phyloP scores from a whole-genome alignment of 2,797 vertebrate species.

The Chloroceryle amazona region DNA sequence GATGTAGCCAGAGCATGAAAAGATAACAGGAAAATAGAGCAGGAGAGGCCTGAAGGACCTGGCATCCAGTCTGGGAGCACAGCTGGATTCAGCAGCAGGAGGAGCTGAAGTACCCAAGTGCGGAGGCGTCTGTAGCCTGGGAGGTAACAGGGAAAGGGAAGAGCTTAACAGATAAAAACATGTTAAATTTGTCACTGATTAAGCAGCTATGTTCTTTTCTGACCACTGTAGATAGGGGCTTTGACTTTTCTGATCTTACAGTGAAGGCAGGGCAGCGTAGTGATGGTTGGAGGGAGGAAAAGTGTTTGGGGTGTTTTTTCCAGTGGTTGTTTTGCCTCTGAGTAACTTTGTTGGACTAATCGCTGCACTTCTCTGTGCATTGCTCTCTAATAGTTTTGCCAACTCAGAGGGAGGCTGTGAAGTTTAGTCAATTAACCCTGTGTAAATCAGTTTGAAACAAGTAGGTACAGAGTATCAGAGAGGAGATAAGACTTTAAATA shows the following conservation, averaged over 20 bases:
- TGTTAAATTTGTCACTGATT: neutral
- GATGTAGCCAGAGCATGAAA: neutral
- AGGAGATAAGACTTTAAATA: slow-evolving; percentile 6
- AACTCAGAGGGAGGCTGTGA: slow-evolving; percentile 24
- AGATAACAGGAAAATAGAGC: neutral
- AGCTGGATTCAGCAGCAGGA: slow-evolving; percentile 40
- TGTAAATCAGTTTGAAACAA: slow-evolving; percentile 46
- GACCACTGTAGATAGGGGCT: neutral
- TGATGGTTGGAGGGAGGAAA: neutral
- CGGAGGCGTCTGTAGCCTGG: neutral
- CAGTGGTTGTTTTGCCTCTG: neutral
- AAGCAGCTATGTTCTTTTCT: neutral
- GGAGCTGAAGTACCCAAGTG: neutral
- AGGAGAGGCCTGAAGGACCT: slow-evolving; percentile 3
- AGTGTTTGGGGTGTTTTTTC: neutral
- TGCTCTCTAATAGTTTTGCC: slow-evolving; percentile 1
- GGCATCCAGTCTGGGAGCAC: slow-evolving; percentile 20
- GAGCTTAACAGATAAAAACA: neutral
- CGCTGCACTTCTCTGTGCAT: neutral
- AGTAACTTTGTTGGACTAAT: neutral
- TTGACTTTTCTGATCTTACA: neutral
- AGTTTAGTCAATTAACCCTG: slow-evolving; percentile 46
- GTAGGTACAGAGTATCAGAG: neutral
- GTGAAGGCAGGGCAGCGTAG: neutral
- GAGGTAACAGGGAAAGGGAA: neutral